Percentiles rank a stretch among this genome's conserved stretches.
Conservation (phyloP, 2,888 invertebrate species). For the Nymphalis c-album region DNA sequence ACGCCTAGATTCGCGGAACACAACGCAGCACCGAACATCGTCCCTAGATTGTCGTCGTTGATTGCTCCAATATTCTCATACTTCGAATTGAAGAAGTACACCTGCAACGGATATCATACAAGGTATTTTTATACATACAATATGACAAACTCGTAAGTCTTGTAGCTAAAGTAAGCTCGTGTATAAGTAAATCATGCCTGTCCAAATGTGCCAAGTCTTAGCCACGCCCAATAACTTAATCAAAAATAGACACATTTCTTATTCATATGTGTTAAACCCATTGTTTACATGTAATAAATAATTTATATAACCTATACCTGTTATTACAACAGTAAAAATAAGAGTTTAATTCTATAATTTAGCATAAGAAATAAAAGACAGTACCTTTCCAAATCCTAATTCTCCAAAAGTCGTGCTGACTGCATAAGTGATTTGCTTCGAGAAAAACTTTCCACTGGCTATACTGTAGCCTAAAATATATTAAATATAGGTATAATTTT, state of each 20-base stretch:
- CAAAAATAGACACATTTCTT: too few relatives aligned
- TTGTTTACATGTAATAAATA: too few relatives aligned
- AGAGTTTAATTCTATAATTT: too few relatives aligned
- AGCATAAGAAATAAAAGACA: constrained; percentile 2
- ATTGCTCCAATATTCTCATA: constrained; percentile 14
- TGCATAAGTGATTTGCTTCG: constrained; percentile 40
- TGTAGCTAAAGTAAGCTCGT: too few relatives aligned
- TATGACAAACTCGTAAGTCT: too few relatives aligned
- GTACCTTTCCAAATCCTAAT: constrained; percentile 55
- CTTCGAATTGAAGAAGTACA: constrained; percentile 38
- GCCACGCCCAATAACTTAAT: too few relatives aligned
- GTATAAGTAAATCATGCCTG: too few relatives aligned
- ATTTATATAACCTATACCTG: too few relatives aligned
- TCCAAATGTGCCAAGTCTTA: too few relatives aligned
- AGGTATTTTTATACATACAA: constrained; percentile 3
- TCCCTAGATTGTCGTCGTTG: constrained; percentile 61
- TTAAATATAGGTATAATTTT: not conserved
- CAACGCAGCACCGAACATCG: constrained; percentile 82
- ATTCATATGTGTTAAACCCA: too few relatives aligned
- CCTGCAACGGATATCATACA: constrained; percentile 35
- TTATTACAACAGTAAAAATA: too few relatives aligned
- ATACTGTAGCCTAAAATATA: constrained; percentile 56
- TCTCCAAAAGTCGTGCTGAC: constrained; percentile 55
- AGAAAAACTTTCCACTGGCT: constrained; percentile 48
- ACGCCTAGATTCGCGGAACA: constrained; percentile 66